Conservation (phyloP, 2,113 vertebrate species). For the Oceanites oceanicus region DNA sequence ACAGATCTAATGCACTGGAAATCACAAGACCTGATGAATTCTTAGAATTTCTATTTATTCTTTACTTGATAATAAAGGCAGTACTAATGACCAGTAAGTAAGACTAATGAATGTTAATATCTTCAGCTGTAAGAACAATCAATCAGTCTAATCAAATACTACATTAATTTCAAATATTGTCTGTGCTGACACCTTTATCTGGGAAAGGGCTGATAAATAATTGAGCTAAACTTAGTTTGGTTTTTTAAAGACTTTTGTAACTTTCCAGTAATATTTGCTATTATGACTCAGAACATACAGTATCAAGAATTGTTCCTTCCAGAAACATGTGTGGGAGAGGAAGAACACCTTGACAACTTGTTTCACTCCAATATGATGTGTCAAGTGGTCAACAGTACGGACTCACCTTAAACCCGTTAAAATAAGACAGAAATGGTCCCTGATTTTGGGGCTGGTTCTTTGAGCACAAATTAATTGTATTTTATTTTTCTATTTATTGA, state of each 20-base stretch:
- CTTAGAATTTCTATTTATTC: constrained; percentile 86
- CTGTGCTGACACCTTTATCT: constrained; percentile 52
- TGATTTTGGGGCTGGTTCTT: neutral
- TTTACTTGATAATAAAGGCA: constrained; percentile 81
- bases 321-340: neutral
- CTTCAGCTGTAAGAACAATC: constrained; percentile 72
- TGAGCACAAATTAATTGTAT: neutral
- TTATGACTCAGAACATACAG: neutral
- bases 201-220: constrained; percentile 63
- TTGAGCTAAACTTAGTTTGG: constrained; percentile 22
- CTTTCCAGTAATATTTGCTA: neutral
- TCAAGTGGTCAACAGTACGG: neutral
- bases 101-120: constrained; percentile 77
- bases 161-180: constrained; percentile 73
- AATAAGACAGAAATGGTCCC: neutral
- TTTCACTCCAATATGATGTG: neutral
- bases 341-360: neutral
- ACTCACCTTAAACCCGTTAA: neutral
- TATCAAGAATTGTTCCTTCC: neutral
- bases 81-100: constrained; percentile 77
- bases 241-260: neutral
- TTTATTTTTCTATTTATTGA: neutral
- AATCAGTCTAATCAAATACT: constrained; percentile 83
- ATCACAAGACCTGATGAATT: constrained; percentile 77
- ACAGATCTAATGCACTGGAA: constrained; percentile 76